A percentile compares a stretch with the other conserved stretches of the same genome.
Evolutionary conservation across 2,797 vertebrate genomes (phyloP).

Genomic region (Gallirallus australis): DNA sequence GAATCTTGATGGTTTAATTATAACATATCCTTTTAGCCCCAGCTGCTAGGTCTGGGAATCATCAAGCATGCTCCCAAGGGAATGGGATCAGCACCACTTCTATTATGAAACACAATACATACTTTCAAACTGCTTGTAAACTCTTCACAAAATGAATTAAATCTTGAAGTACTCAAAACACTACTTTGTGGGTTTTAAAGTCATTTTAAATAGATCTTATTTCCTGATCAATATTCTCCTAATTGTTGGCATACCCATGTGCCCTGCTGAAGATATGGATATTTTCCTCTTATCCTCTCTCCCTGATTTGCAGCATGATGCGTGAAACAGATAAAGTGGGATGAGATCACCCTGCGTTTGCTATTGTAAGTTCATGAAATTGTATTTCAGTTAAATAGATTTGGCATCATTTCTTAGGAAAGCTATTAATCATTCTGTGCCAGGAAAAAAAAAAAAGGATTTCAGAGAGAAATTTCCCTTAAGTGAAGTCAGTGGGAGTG

Average conservation of each 20-base stretch:
- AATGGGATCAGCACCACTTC: not conserved
- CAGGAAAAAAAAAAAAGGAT: conserved; percentile 39
- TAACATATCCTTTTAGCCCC: not conserved
- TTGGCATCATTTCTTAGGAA: conserved; percentile 49
- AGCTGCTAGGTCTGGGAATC: not conserved
- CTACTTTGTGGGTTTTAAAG: conserved; percentile 29
- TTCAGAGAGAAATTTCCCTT: conserved; percentile 51
- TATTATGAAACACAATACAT: not conserved
- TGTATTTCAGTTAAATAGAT: conserved; percentile 54
- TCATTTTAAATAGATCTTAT: not conserved
- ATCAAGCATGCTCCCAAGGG: not conserved
- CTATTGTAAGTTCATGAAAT: conserved; percentile 15
- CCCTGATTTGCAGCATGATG: conserved; percentile 10
- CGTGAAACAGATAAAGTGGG: conserved; percentile 27
- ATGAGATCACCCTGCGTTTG: conserved; percentile 51
- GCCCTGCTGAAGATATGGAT: not conserved
- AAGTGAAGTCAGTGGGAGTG: conserved; percentile 38
- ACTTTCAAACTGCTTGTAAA: conserved; percentile 39
- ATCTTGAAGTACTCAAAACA: conserved; percentile 17
- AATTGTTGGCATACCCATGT: conserved; percentile 7
- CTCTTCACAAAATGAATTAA: conserved; percentile 37
- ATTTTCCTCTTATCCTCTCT: conserved; percentile 21
- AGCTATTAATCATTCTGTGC: conserved; percentile 48
- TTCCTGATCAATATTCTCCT: conserved; percentile 34
- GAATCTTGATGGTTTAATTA: not conserved